Evolutionary conservation across 2,888 invertebrate genomes (phyloP).

Genomic region (Thecocarcelia acutangulata): DNA sequence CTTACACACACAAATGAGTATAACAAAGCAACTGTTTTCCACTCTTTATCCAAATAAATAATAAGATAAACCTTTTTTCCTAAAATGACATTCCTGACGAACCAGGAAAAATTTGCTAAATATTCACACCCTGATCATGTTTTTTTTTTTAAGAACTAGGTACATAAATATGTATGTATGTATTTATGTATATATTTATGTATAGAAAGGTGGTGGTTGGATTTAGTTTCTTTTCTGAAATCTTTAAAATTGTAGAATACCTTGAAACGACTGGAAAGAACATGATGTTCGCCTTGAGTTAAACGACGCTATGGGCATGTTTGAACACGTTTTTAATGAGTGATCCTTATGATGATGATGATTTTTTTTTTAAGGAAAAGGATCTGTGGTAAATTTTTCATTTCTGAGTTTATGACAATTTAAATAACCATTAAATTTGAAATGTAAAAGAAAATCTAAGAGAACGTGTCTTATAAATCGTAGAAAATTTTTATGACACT

Average conservation of each 20-base stretch:
- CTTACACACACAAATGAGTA: no score
- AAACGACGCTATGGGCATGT: constrained; percentile 1
- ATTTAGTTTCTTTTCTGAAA: constrained; percentile 5
- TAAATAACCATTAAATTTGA: no score
- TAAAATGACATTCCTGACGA: constrained; percentile 29
- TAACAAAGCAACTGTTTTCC: no score
- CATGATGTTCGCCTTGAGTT: constrained; percentile 21
- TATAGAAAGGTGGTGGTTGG: constrained; percentile 45
- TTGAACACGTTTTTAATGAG: constrained; percentile 29
- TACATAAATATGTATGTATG: no score
- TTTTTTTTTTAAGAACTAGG: background rate
- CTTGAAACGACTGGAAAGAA: constrained; percentile 6
- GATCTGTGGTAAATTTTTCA: no score
- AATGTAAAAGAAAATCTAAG: no score
- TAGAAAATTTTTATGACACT: background rate
- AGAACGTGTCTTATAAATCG: constrained; percentile 40
- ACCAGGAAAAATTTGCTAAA: constrained; percentile 75
- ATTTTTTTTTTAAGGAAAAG: background rate
- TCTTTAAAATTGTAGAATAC: background rate
- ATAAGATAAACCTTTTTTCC: background rate
- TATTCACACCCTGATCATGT: constrained; percentile 74
- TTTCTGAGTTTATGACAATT: no score
- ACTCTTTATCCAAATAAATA: no score
- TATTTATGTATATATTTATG: background rate
- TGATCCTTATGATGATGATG: constrained; percentile 13